Evolutionary conservation across 2,797 vertebrate genomes (phyloP), one percentile per base, ranked within the genome.

Genomic region (Hoplostethus atlanticus): DNA sequence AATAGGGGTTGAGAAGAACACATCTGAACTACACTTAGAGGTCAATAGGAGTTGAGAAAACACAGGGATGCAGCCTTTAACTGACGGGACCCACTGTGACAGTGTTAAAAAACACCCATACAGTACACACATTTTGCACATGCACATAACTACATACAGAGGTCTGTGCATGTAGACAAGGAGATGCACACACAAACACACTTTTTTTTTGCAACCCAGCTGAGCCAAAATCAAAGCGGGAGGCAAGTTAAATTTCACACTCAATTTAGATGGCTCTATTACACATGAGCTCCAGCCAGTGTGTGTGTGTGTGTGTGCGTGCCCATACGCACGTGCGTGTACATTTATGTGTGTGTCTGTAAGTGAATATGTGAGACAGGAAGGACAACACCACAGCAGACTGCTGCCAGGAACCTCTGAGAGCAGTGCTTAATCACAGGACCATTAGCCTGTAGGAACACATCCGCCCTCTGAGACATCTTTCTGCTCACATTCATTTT

Each of bases 351-450:
- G 21, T 21, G 21, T 21, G 21, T 21, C 21, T 63, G 64, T 57
- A 50, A 2, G 7, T 46, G 38, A 69, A 61, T 68, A 73, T 71
- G 38, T 36, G 46, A 58, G 28, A 61, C 55, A 58, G 68, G 21
- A 61, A 69, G 73, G 50, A 56, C 71, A 53, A 70, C 47, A 34
- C 34, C 34, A 34, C 4, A 34, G 34, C 80, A 4, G 30, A 56
- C 31, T 34, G 56, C 73, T 83, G 79, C 79, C 81, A 84, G 73
- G 65, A 79, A 76, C 71, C 64, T 79, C 67, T 51, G 61, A 84
- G 75, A 70, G 13, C 75, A 68, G 65, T 36, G 55, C 86, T 84
- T 85, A 77, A 87, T 89, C 77, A 79, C 59, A 83, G 70, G 79
- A 71, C 77, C 76, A 83, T 76, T 74, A 85, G 77, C 71, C 55